Conservation (phyloP, 2,113 vertebrate genomes). For the Chaetorhynchus papuensis region DNA sequence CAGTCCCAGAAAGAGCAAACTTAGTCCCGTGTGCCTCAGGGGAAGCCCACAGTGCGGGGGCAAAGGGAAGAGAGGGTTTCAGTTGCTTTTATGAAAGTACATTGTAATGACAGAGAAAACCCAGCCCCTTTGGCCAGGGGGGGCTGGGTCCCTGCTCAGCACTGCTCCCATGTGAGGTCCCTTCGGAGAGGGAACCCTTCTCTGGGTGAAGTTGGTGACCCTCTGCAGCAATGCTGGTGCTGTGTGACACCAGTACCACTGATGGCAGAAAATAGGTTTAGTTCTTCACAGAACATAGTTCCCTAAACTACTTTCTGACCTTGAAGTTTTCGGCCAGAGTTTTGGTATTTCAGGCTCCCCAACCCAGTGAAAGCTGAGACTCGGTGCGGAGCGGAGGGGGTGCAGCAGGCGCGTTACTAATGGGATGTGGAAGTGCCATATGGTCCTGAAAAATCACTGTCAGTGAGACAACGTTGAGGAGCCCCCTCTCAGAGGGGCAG, state of each 20-base stretch:
- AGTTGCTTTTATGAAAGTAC: neutral
- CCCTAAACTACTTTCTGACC: neutral
- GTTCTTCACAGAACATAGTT: neutral
- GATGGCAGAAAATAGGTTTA: neutral
- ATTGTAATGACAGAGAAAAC: neutral
- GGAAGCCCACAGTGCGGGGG: neutral
- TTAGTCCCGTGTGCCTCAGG: neutral
- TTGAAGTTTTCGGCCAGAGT: neutral
- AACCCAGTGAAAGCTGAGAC: conserved; percentile 24
- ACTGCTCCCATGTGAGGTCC: fast-evolving
- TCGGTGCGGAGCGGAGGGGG: fast-evolving
- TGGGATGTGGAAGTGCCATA: conserved; percentile 52
- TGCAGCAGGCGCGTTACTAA: neutral
- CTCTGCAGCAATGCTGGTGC: neutral
- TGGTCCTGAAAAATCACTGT: conserved; percentile 62
- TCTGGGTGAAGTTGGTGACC: neutral
- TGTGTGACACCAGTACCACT: fast-evolving
- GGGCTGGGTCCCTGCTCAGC: neutral
- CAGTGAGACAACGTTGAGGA: neutral
- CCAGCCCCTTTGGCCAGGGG: neutral
- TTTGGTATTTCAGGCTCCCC: neutral
- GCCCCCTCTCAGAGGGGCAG: neutral
- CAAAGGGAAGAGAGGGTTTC: neutral
- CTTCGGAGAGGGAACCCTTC: neutral
- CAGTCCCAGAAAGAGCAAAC: neutral